phyloP scores from a whole-genome alignment of 2,797 vertebrate genomes.

The Spheniscus humboldti region DNA sequence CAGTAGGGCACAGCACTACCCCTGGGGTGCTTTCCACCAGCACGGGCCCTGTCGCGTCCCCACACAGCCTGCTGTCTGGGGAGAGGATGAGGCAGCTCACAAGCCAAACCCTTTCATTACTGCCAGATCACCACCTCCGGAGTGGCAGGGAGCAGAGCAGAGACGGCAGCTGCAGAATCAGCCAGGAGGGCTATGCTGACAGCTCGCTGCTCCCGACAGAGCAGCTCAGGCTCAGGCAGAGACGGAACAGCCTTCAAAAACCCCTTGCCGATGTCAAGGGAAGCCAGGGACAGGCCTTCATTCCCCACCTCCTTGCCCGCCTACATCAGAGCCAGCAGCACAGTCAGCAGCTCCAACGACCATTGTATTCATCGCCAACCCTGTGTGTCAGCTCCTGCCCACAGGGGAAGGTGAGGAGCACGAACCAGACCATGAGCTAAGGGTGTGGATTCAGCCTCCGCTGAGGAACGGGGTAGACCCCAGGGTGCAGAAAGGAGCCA shows the following conservation, averaged over 20 bases:
- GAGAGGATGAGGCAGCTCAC: background rate
- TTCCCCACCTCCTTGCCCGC: background rate
- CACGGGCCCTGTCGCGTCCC: background rate
- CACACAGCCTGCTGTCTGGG: background rate
- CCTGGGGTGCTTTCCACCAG: background rate
- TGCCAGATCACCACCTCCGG: background rate
- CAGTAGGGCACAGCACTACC: background rate
- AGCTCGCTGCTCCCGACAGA: background rate
- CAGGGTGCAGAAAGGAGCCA: background rate
- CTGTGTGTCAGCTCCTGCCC: accelerated
- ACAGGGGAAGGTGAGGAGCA: background rate
- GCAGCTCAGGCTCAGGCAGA: background rate
- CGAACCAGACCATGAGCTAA: accelerated
- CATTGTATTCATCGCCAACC: accelerated
- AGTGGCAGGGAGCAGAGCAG: background rate
- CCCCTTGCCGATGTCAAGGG: background rate
- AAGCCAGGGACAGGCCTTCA: background rate
- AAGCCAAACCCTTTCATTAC: background rate
- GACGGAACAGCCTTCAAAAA: background rate
- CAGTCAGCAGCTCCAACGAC: background rate
- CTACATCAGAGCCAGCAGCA: background rate
- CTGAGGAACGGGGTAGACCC: background rate
- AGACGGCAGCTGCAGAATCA: background rate
- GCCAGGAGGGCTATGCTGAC: background rate
- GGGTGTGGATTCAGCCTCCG: background rate